A percentile compares a stretch with the other conserved stretches of the same genome.
phyloP scores from a whole-genome alignment of 1,140 invertebrate species.

The Eupristina koningsbergeri region DNA sequence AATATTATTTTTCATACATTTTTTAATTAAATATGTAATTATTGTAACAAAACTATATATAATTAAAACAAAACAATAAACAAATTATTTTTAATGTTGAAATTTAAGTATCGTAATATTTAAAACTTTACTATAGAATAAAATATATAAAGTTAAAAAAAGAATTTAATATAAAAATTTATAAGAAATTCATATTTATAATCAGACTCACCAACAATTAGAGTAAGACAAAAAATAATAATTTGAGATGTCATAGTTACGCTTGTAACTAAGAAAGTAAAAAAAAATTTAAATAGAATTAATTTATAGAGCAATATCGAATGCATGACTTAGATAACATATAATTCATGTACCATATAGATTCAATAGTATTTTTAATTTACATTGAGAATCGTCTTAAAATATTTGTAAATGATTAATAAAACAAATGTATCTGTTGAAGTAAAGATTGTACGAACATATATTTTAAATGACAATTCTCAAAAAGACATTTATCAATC shows the following conservation, averaged over 20 bases:
- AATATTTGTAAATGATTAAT: constrained; percentile 8
- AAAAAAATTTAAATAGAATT: not conserved
- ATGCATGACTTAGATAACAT: not conserved
- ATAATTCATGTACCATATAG: not conserved
- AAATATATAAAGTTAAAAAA: no score
- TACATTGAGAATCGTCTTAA: not conserved
- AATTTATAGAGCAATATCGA: not conserved
- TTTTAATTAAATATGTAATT: no score
- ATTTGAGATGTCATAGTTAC: not conserved
- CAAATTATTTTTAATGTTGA: no score
- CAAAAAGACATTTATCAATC: not conserved
- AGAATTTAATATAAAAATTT: no score
- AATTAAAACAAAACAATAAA: no score
- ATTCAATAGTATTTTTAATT: not conserved
- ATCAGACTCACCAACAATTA: not conserved
- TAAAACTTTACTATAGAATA: no score
- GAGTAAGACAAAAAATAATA: not conserved
- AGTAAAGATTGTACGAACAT: not conserved
- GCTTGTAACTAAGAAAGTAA: not conserved
- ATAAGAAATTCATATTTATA: not conserved
- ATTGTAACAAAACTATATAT: no score
- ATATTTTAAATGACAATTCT: not conserved
- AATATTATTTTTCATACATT: no score
- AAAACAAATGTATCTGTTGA: not conserved
- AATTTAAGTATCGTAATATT: no score